Conservation (phyloP, 2,888 invertebrate species). For the Frankliniella fusca region DNA sequence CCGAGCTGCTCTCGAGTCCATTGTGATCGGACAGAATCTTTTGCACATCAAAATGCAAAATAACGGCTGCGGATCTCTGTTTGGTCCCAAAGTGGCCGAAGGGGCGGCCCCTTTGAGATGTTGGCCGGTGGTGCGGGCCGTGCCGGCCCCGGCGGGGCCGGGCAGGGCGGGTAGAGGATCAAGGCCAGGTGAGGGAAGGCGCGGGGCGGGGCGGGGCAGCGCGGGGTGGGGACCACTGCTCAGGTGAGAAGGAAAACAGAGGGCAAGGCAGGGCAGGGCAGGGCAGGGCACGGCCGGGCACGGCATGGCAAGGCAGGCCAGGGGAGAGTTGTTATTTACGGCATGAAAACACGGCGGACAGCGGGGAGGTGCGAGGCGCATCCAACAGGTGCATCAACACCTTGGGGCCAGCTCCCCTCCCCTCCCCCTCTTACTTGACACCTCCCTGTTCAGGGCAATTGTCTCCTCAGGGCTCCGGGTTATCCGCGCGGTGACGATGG, state of each 20-base stretch:
- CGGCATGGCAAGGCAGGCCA: too few relatives aligned
- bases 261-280: too few relatives aligned
- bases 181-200: constrained; percentile 7
- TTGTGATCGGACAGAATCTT: constrained; percentile 22
- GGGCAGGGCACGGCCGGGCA: too few relatives aligned
- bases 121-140: too few relatives aligned
- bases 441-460: too few relatives aligned
- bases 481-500: too few relatives aligned
- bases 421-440: too few relatives aligned
- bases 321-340: not conserved
- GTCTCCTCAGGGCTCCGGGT: too few relatives aligned
- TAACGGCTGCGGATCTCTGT: constrained; percentile 23
- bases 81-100: constrained; percentile 5
- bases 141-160: not conserved
- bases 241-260: constrained; percentile 21
- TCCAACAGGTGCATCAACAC: constrained; percentile 6
- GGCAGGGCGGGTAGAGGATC: not conserved
- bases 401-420: not conserved
- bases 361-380: not conserved
- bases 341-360: constrained; percentile 15
- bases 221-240: not conserved
- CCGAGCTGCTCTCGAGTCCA: not conserved
- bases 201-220: not conserved
- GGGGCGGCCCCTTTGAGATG: too few relatives aligned
- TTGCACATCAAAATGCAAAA: constrained; percentile 26